A percentile compares a stretch with the other conserved stretches of the same genome.
Conservation (phyloP, 2,888 invertebrate species). For the Caenorhabditis becei region DNA sequence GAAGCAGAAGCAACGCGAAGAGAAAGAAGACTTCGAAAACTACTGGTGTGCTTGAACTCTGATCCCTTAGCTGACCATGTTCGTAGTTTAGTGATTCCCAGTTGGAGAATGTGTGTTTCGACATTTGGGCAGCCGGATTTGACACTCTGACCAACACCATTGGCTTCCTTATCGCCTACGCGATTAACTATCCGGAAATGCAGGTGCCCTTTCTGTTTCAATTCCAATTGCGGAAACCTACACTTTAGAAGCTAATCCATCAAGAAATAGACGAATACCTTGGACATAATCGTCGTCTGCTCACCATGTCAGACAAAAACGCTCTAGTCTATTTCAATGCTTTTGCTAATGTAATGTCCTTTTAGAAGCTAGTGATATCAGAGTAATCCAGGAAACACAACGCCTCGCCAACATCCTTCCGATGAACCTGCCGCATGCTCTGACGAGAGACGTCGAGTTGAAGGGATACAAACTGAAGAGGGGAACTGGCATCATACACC, state of each 20-base stretch:
- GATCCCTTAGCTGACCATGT: neutral
- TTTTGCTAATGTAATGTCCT: slow-evolving; percentile 24
- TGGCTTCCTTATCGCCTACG: slow-evolving; percentile 55
- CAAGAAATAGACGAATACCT: slow-evolving; percentile 49
- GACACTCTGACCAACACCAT: slow-evolving; percentile 51
- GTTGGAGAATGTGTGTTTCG: slow-evolving; percentile 58
- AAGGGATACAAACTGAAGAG: slow-evolving; percentile 52
- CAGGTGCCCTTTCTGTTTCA: slow-evolving; percentile 16
- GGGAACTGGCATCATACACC: slow-evolving; percentile 61
- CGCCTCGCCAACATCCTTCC: slow-evolving; percentile 65
- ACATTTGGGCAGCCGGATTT: slow-evolving; percentile 61
- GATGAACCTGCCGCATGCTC: slow-evolving; percentile 56
- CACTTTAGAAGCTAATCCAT: slow-evolving; percentile 38
- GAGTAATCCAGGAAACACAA: slow-evolving; percentile 60
- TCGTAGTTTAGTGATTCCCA: slow-evolving; percentile 48
- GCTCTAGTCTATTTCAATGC: slow-evolving; percentile 49
- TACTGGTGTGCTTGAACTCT: slow-evolving; percentile 36
- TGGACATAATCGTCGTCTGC: slow-evolving; percentile 27
- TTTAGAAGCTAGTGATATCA: neutral
- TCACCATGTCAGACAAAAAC: slow-evolving; percentile 54
- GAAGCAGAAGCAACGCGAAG: slow-evolving; percentile 53
- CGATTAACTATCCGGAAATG: slow-evolving; percentile 57
- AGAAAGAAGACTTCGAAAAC: slow-evolving; percentile 48
- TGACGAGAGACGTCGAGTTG: slow-evolving; percentile 49
- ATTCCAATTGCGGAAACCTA: neutral